Conservation (phyloP, 1,140 invertebrate species). For the Leucophenga varia region DNA sequence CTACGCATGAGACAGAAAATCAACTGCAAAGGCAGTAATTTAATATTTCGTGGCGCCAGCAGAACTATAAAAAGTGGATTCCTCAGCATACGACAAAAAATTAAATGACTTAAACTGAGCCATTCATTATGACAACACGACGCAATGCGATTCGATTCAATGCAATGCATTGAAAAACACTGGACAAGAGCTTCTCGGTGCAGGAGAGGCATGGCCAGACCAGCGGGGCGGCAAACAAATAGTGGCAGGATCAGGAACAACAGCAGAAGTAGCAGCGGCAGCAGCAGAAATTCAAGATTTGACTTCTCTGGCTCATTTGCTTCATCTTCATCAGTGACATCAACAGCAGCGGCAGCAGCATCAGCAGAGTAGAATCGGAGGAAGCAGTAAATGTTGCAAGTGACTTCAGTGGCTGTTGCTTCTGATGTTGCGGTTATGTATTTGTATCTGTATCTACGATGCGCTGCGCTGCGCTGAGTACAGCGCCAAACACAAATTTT, state of each 20-base stretch:
- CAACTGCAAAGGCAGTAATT: conserved; percentile 30
- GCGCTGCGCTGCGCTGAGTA: too few relatives aligned
- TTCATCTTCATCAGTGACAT: conserved; percentile 42
- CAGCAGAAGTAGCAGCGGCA: conserved; percentile 21
- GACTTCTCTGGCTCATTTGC: conserved; percentile 12
- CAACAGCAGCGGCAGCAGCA: conserved; percentile 1
- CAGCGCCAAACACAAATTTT: conserved; percentile 53
- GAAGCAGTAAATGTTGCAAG: conserved; percentile 21
- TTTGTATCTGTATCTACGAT: too few relatives aligned
- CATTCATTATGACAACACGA: conserved; percentile 57
- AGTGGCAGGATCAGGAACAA: conserved; percentile 7
- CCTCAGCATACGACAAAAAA: conserved; percentile 31
- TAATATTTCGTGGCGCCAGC: conserved; percentile 56
- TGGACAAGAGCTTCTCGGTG: too few relatives aligned
- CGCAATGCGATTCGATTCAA: conserved; percentile 35
- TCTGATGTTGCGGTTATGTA: too few relatives aligned
- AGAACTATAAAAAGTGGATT: conserved; percentile 43
- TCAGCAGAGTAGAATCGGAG: conserved; percentile 6
- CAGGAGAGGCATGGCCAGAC: conserved; percentile 14
- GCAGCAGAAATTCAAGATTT: conserved; percentile 35
- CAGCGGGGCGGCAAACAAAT: background rate
- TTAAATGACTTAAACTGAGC: conserved; percentile 55
- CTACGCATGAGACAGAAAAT: too few relatives aligned
- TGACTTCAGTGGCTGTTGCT: conserved; percentile 12
- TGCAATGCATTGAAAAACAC: background rate